These are phyloP conservation scores for Pristionchus exspectatus DNA, from an alignment of 2,888 invertebrate species.

Conservation along the genomic window DNA sequence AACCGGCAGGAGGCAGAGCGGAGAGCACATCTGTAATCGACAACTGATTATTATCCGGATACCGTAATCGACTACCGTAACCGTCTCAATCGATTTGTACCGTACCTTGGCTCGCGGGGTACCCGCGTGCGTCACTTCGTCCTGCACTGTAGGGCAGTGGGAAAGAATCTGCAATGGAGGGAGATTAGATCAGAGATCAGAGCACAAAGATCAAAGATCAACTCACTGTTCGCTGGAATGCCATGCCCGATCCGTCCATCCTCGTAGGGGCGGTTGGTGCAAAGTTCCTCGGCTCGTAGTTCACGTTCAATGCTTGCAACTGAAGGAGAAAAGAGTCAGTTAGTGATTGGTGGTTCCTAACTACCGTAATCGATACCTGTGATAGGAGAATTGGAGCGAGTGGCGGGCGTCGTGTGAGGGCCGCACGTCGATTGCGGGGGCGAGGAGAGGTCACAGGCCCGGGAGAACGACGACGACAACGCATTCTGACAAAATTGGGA, in stretches of 20 bases:
- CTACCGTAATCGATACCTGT: slow-evolving; percentile 19
- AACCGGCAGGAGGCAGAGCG: slow-evolving; percentile 53
- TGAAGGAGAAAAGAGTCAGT: not conserved
- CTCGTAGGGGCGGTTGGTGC: not conserved
- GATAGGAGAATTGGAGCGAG: slow-evolving; percentile 31
- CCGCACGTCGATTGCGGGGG: not conserved
- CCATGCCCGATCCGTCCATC: slow-evolving; percentile 11
- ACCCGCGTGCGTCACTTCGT: not conserved
- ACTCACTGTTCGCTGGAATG: slow-evolving; percentile 40
- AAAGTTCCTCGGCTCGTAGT: slow-evolving; percentile 43
- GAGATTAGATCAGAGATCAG: not conserved
- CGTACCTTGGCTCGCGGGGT: not conserved
- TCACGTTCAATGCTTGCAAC: not conserved
- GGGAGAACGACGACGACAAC: slow-evolving; percentile 52
- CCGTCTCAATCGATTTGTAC: not conserved
- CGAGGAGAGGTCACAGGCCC: slow-evolving; percentile 52
- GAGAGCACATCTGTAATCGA: slow-evolving; percentile 52
- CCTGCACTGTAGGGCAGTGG: slow-evolving; percentile 44
- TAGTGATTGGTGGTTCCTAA: not conserved
- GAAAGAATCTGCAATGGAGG: slow-evolving; percentile 33
- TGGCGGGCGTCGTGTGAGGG: not conserved
- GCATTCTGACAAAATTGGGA: slow-evolving; percentile 22
- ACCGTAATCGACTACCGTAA: not conserved
- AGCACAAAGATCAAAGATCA: not conserved
- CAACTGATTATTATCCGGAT: not conserved